Percentiles rank a stretch among this genome's conserved stretches.
These are phyloP conservation scores for Chironomus tentans DNA, from an alignment of 2,888 invertebrate genomes.

Conservation along the genomic window DNA sequence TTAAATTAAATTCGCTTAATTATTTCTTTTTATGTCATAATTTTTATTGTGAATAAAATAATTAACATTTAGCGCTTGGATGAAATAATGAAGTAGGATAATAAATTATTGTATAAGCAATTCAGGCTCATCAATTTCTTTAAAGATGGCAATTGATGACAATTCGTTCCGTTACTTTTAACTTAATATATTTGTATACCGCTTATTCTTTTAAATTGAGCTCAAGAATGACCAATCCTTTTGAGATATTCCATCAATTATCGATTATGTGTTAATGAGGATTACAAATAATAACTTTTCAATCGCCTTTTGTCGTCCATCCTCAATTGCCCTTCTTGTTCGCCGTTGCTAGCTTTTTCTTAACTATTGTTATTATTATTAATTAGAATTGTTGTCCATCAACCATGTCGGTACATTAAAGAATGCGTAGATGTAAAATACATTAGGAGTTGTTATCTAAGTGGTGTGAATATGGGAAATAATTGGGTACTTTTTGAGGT, in stretches of 20 bases:
- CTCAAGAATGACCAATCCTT: background rate
- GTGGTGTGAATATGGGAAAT: no score
- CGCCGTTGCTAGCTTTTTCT: background rate
- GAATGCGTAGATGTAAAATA: no score
- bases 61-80: no score
- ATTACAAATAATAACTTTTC: background rate
- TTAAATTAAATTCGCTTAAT: constrained; percentile 1
- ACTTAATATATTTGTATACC: no score
- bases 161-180: background rate
- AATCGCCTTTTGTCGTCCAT: background rate
- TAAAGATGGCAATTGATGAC: background rate
- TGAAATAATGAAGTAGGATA: background rate
- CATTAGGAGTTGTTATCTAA: no score
- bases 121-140: background rate
- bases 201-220: background rate
- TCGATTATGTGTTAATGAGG: constrained; percentile 6
- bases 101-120: background rate
- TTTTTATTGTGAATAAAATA: background rate
- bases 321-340: no score
- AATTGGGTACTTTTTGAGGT: no score
- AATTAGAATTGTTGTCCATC: no score
- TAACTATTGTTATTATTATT: background rate
- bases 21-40: constrained; percentile 1
- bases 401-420: no score
- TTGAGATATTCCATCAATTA: background rate